Evolutionary conservation across 2,888 invertebrate species (phyloP), one percentile per base, ranked within the genome.

Genomic region (Hemistola chrysoprasaria): DNA sequence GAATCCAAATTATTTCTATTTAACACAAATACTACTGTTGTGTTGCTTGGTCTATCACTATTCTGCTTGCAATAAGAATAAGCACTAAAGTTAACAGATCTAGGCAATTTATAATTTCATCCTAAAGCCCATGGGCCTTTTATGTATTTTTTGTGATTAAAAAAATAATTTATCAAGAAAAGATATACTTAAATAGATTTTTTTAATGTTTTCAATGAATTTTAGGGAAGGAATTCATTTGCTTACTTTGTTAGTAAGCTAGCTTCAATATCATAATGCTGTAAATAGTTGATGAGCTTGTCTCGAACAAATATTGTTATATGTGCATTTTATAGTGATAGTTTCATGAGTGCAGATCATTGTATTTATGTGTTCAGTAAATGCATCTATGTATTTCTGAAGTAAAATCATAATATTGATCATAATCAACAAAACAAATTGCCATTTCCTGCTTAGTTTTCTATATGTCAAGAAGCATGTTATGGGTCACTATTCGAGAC

Each of bases 51-150:
- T 62, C 50, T 56, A 72, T 71, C 73, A 74, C 71, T 65, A 65
- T 67, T 56, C 69, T 75, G 81, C 83, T 82, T 83, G 74, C 76
- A 71, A 67, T 69, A 70, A 58, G 62, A 61, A 63, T 71, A 68
- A 74, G 75, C 79, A 71, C 59, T 58, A 45, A 52, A 50, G 51
- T 56, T 42, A 50, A 58, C 59, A 43, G 56, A 40, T 38, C 37
- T 50, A 42, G 34, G 29, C 40, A 46, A 30, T 49, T 46, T 47
- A 22, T 40, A 25, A 36, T 29, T 45, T 37, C 11, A 23, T 32
- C 32, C 40, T 44, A 31, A 28, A 33, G 20, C 10, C 29, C 23
- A 36, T 40, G 38, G n/a, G n/a, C n/a, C n/a, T 50, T 46, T 44
- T 50, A 43, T 40, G 48, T 25, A 39, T 45, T 41, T 36, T 50